Evolutionary conservation across 2,888 invertebrate genomes (phyloP), one percentile per base, ranked within the genome.

Genomic region (Pachliopta kotzebuea): DNA sequence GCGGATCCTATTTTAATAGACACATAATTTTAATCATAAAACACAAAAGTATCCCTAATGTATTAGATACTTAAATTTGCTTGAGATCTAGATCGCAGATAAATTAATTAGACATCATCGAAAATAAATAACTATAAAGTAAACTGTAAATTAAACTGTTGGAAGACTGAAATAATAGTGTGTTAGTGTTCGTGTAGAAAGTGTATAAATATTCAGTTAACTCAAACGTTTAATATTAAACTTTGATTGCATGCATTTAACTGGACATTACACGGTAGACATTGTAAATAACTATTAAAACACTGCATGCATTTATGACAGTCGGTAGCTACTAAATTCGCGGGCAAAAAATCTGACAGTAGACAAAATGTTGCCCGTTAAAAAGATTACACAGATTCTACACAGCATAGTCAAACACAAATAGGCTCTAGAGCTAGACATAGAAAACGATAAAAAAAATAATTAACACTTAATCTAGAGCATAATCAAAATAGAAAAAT

Each of bases 31-130:
- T 53, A 23, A 53, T 73, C 73, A 74, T 77, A 78, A 77, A 76
- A 79, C 71, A 76, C 72, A 69, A 69, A 76, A 73, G 71, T 74
- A 77, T 72, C 78, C 77, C 73, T 77, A 74, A 78, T 75, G 76
- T 70, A 74, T 77, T 71, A 72, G 85, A 90, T 88, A 88, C 78
- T 87, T 90, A 90, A 91, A 91, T 90, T 90, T 91, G 90, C 90
- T 91, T 90, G 90, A 84, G 74, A 78, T 72, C 68, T 67, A 68
- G 67, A 71, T 76, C 72, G 77, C 75, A 71, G 69, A 70, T 71
- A 66, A 63, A 31, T 62, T 23, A 42, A 56, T 37, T 31, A 52
- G 23, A 26, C n/a, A 49, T 17, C 2, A n/a, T 58, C 62, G 65
- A 62, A 63, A 64, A 68, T 70, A 49, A 57, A 65, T 68, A 68